A percentile compares a stretch with the other conserved stretches of the same genome.
These are phyloP conservation scores for Drosophila lacertosa DNA, from an alignment of 1,140 invertebrate genomes.

Conservation along the genomic window DNA sequence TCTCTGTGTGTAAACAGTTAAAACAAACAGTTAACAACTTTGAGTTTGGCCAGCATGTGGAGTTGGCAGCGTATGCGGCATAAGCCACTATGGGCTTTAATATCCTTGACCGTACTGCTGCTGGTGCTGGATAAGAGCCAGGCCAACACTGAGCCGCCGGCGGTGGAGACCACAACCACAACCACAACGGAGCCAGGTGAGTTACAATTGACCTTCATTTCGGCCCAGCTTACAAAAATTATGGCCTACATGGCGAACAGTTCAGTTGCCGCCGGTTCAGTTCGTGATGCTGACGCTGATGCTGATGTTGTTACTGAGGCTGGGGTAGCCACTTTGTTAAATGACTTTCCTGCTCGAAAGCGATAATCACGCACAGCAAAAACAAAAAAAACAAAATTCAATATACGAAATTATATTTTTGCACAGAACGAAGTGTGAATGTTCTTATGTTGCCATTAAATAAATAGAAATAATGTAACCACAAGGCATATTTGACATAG, in stretches of 20 bases:
- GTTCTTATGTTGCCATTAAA: neutral
- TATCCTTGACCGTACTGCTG: constrained; percentile 74
- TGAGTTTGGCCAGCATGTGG: constrained; percentile 55
- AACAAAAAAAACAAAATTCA: constrained; percentile 5
- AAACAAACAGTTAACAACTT: constrained; percentile 20
- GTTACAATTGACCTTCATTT: constrained; percentile 59
- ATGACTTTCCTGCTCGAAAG: constrained; percentile 56
- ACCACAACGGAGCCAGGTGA: constrained; percentile 80
- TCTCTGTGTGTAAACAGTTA: constrained; percentile 12
- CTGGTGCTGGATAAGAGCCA: constrained; percentile 74
- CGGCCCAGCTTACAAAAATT: constrained; percentile 49
- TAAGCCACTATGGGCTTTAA: constrained; percentile 74
- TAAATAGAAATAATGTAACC: neutral
- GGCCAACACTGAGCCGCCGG: constrained; percentile 66
- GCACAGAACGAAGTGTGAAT: constrained; percentile 3
- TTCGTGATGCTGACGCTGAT: constrained; percentile 49
- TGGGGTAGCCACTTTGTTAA: constrained; percentile 64
- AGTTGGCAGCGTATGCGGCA: constrained; percentile 73
- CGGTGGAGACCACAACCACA: constrained; percentile 66
- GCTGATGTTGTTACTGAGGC: no score
- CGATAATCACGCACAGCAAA: constrained; percentile 53
- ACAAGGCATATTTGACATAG: no score
- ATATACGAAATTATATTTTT: constrained; percentile 8
- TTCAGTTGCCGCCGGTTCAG: constrained; percentile 3
- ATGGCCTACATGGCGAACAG: constrained; percentile 32